These are phyloP conservation scores for Tachysurus fulvidraco DNA, from an alignment of 2,113 vertebrate genomes.

Conservation along the genomic window DNA sequence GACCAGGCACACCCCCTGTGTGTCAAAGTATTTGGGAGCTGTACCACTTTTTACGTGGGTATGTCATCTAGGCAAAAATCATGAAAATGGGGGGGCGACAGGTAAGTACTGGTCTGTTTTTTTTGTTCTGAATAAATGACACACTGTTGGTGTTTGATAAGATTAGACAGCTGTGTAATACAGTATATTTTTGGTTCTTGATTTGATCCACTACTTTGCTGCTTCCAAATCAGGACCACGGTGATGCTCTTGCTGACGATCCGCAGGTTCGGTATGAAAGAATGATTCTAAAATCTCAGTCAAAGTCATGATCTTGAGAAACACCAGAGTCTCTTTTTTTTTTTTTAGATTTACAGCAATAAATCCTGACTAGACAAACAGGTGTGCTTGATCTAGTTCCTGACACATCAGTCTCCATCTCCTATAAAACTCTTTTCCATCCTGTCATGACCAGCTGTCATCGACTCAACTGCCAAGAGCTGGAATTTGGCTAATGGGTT, in stretches of 20 bases:
- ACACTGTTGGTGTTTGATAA: neutral
- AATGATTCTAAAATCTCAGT: neutral
- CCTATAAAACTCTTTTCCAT: slow-evolving; percentile 44
- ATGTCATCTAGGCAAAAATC: no score
- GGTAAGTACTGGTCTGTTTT: neutral
- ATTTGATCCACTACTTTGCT: neutral
- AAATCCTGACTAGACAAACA: neutral
- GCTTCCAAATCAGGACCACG: neutral
- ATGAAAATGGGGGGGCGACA: no score
- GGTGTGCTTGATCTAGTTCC: slow-evolving; percentile 19
- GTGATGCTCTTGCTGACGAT: neutral
- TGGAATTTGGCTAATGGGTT: slow-evolving; percentile 50
- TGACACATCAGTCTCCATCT: slow-evolving; percentile 26
- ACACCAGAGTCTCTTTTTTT: neutral
- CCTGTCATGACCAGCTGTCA: slow-evolving; percentile 26
- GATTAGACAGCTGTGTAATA: neutral
- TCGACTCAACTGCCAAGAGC: slow-evolving; percentile 29
- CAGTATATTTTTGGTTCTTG: neutral
- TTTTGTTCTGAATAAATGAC: neutral
- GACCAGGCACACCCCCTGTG: no score
- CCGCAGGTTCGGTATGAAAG: neutral
- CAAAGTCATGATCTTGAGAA: neutral
- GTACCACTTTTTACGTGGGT: no score
- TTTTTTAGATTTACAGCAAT: neutral
- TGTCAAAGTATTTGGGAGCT: no score